Percentiles rank a stretch among this genome's conserved stretches.
Conservation (phyloP, 2,113 vertebrate genomes). For the Rhinopomastus cyanomelas region DNA sequence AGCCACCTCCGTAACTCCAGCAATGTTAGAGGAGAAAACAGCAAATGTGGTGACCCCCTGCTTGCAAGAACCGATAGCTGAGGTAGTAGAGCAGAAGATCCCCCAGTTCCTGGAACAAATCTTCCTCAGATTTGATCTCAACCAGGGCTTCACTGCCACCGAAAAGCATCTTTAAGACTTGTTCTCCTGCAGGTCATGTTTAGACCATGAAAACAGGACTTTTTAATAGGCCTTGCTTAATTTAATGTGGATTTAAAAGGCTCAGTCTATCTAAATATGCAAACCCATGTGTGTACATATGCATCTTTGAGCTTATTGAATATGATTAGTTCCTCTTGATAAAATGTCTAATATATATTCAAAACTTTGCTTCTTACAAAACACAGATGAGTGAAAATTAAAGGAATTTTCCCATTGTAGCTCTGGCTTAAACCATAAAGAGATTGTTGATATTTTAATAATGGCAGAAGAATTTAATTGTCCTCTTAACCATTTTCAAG, state of each 20-base stretch:
- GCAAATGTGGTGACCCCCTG: neutral
- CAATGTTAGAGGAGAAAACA: neutral
- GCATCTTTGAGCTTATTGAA: neutral
- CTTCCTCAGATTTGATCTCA: neutral
- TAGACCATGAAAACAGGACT: neutral
- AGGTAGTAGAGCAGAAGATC: neutral
- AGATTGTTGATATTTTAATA: neutral
- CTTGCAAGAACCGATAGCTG: neutral
- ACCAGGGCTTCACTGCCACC: neutral
- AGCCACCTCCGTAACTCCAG: slow-evolving; percentile 2
- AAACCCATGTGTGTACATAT: neutral
- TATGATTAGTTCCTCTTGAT: neutral
- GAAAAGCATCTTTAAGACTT: neutral
- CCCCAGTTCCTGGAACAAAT: neutral
- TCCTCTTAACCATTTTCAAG: neutral
- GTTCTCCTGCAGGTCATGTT: neutral
- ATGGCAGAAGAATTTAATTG: neutral
- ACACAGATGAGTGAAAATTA: neutral
- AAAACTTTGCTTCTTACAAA: neutral
- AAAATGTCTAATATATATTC: neutral
- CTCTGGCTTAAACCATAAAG: neutral
- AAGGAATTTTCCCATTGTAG: neutral
- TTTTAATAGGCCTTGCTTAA: neutral
- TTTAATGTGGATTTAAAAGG: neutral
- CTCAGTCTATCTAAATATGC: neutral